phyloP scores from a whole-genome alignment of 2,113 vertebrate species.

The Todiramphus chloris region DNA sequence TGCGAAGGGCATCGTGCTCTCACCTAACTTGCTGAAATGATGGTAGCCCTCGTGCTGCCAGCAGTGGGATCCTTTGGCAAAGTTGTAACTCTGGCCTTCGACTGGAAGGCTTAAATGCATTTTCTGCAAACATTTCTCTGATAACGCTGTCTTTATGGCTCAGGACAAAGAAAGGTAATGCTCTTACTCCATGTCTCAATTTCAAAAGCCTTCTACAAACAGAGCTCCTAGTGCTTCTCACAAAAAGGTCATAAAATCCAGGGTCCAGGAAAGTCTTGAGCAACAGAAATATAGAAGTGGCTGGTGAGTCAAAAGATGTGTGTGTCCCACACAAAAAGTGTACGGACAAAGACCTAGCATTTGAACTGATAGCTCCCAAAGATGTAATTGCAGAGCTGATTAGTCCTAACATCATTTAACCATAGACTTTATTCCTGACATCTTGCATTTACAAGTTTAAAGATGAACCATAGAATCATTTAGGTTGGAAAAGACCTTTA shows the following conservation, averaged over 20 bases:
- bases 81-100: not conserved
- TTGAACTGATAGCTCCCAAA: not conserved
- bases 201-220: conserved; percentile 36
- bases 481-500: too few species aligned
- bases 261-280: not conserved
- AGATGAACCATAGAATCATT: not conserved
- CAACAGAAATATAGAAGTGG: not conserved
- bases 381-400: not conserved
- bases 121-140: not conserved
- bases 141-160: not conserved
- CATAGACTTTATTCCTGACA: not conserved
- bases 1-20: rapidly evolving
- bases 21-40: not conserved
- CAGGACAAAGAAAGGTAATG: not conserved
- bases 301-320: not conserved
- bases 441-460: not conserved
- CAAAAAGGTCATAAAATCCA: conserved; percentile 37
- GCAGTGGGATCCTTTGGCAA: not conserved
- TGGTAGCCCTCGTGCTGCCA: not conserved
- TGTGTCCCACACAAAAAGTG: not conserved
- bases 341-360: not conserved
- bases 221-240: not conserved
- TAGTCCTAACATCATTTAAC: not conserved
- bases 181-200: not conserved
- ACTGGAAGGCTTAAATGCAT: not conserved